Base-by-base conservation (phyloP, 2,797 vertebrate genomes). In the Champsocephalus esox region DNA sequence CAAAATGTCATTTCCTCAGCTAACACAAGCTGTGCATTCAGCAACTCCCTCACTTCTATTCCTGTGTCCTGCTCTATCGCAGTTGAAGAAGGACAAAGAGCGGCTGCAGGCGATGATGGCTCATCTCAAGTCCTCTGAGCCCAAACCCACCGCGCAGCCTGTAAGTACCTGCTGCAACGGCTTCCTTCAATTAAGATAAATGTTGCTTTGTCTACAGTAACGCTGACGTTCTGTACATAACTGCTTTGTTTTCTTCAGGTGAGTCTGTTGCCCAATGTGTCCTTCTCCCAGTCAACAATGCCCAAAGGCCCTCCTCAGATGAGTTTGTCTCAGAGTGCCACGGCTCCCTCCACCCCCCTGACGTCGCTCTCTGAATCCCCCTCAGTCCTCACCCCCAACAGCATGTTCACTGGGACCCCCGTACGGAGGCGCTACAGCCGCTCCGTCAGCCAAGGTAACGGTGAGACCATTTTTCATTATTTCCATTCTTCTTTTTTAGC, bases 21-120 rank as follows among this genome's bases (percentile, higher is more conserved):
- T 57, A 71, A 77, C 64, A 24, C 55, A 34, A 66, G 54, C 66
- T 10, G 63, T 61, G 75, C 88, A 81, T 83, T 88, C 67, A 72
- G 62, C 52, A 67, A 34, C 49, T 81, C 77, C 77, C 70, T 66
- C 34, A 64, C 80, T 71, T 85, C 86, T 87, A 82, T 87, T 87
- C 80, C 48, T 7, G 76, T 73, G 69, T 68, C 77, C 79, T 79
- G 61, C 1, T 79, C 75, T 61, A 64, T 85, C 89, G 2, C 56
- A 99, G 98, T 94, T 99, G 89, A 96, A 97, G 65, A 99, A 99
- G 95, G 98, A 99, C 93, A 99, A 98, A 90, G 98, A 99, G 52
- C 97, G 98, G 68, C 97, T 99, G 88, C 98, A 99, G 92, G 98
- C 98, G 59, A 99, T 99, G 98, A 99, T 99, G 98, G 97, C 97